phyloP scores from a whole-genome alignment of 2,113 vertebrate genomes.

The Artemisiospiza belli region DNA sequence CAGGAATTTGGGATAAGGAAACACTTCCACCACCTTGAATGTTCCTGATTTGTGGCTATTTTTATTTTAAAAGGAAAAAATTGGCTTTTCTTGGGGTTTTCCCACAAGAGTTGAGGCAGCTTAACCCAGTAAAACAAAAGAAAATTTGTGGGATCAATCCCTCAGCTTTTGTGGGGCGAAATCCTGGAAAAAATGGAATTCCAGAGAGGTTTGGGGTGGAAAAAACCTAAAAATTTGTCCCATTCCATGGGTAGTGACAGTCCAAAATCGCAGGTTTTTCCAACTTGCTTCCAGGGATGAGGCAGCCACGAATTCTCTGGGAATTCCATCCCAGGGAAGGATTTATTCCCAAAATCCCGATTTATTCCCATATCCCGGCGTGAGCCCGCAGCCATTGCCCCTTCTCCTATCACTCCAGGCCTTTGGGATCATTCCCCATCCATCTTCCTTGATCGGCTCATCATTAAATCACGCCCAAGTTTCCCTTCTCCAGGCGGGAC shows the following conservation, averaged over 20 bases:
- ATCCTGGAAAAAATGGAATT: neutral
- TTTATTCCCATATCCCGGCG: neutral
- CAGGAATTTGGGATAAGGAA: neutral
- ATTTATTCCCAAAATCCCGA: neutral
- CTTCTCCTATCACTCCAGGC: neutral
- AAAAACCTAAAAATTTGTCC: neutral
- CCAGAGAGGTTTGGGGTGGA: fast-evolving
- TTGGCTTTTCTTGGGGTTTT: fast-evolving
- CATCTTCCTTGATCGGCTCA: too few relatives aligned
- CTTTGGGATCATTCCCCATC: fast-evolving
- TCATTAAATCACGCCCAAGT: fast-evolving
- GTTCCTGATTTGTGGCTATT: neutral
- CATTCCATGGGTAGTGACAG: fast-evolving
- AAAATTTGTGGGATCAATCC: fast-evolving
- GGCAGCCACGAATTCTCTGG: neutral
- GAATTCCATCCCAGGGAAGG: neutral
- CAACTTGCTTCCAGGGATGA: neutral
- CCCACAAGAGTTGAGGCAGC: neutral
- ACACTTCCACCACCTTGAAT: fast-evolving
- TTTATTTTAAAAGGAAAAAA: neutral
- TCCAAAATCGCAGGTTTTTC: fast-evolving
- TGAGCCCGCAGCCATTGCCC: neutral
- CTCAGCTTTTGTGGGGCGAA: neutral
- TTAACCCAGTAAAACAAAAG: neutral
- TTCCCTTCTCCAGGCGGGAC: neutral